Percentiles rank a stretch among this genome's conserved stretches.
phyloP scores from a whole-genome alignment of 2,888 invertebrate genomes.

The Selenia dentaria region DNA sequence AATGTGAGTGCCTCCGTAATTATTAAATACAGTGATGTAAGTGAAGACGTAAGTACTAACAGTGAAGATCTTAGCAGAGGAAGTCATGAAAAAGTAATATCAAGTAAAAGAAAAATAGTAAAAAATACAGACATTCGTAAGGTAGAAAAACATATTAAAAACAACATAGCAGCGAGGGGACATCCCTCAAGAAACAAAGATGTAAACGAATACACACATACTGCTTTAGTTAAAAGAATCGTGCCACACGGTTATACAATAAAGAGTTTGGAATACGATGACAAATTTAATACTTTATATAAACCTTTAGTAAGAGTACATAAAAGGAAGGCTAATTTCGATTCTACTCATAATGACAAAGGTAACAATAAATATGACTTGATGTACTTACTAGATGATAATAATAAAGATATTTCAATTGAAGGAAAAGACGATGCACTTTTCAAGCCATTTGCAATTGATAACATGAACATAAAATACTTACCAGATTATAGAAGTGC shows the following conservation, averaged over 20 bases:
- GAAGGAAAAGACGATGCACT: constrained; percentile 3
- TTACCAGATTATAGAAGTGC: background rate
- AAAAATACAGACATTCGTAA: background rate
- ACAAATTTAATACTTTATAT: constrained; percentile 34
- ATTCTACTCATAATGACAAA: background rate
- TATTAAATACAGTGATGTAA: background rate
- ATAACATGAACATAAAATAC: constrained; percentile 7
- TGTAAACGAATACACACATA: constrained; percentile 4
- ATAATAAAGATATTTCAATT: background rate
- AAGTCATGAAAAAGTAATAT: background rate
- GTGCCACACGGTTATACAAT: constrained; percentile 36
- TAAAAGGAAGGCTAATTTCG: constrained; percentile 22
- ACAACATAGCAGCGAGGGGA: background rate
- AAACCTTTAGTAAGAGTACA: constrained; percentile 40
- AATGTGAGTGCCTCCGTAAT: background rate
- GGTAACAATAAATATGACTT: constrained; percentile 11
- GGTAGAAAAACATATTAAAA: background rate
- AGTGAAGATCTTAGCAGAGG: background rate
- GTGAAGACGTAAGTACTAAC: background rate
- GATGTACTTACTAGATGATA: constrained; percentile 4
- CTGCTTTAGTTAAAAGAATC: constrained; percentile 33
- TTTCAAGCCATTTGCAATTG: constrained; percentile 8
- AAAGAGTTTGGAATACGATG: constrained; percentile 35
- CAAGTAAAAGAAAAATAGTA: background rate
- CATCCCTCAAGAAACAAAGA: constrained; percentile 1